Evolutionary conservation across 2,113 vertebrate species (phyloP).

Genomic region (human (Homo sapiens)): DNA sequence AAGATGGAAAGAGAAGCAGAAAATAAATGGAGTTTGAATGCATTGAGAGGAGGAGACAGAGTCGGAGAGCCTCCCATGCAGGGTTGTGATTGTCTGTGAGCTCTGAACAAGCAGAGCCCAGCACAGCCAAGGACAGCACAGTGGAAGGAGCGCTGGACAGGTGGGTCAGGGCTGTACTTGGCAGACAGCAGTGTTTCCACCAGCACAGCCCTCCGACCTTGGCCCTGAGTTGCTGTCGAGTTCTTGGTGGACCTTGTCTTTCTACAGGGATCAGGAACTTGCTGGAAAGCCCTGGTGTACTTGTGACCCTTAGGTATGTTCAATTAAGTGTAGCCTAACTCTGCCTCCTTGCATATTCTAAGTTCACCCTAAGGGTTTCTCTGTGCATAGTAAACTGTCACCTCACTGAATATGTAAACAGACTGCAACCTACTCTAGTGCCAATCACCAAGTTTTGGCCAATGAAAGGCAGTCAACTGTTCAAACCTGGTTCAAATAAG

Average conservation of each 20-base stretch:
- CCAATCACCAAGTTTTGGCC: no score
- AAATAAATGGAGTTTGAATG: background rate
- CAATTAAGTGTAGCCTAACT: no score
- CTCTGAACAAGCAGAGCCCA: background rate
- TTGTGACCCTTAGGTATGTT: background rate
- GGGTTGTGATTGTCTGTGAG: background rate
- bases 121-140: background rate
- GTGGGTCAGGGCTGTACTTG: accelerated
- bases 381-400: no score
- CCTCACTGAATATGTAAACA: no score
- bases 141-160: accelerated
- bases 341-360: no score
- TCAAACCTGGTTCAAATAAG: no score
- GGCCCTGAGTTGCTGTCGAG: background rate
- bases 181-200: background rate
- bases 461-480: no score
- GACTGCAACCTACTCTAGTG: no score
- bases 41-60: background rate
- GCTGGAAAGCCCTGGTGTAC: background rate
- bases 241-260: background rate
- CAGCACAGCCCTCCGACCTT: background rate
- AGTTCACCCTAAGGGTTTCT: no score
- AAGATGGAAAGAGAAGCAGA: background rate
- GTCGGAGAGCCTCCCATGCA: background rate
- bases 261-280: background rate